Evolutionary conservation across 1,140 invertebrate genomes (phyloP).

Genomic region (Holcopasites calliopsidis): DNA sequence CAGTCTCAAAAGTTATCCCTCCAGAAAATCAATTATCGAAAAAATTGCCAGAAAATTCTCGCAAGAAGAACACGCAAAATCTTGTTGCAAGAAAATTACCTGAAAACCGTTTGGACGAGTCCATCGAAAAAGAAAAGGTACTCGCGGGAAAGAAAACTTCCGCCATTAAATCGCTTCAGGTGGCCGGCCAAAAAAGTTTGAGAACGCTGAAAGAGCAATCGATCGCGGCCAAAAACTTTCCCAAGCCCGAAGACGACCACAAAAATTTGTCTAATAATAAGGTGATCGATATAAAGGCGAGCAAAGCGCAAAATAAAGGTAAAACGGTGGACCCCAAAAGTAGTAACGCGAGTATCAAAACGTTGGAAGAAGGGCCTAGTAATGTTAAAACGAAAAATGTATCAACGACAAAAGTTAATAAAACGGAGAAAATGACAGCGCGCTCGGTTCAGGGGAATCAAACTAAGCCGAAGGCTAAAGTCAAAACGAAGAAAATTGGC

Average conservation of each 20-base stretch:
- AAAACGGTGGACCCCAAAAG: background rate
- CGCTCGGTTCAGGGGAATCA: background rate
- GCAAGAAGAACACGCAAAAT: background rate
- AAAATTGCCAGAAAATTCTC: background rate
- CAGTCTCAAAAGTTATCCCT: background rate
- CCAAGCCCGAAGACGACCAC: background rate
- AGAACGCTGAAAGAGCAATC: slow-evolving; percentile 5
- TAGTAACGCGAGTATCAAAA: background rate
- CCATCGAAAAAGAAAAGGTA: background rate
- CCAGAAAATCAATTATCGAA: background rate
- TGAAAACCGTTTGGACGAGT: background rate
- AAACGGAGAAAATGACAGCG: background rate
- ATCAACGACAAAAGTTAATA: background rate
- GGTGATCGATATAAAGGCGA: background rate
- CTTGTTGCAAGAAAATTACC: background rate
- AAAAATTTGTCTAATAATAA: background rate
- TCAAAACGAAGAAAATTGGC: slow-evolving; percentile 1
- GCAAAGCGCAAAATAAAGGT: background rate
- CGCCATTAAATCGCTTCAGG: background rate
- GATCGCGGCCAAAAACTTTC: background rate
- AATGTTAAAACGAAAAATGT: background rate
- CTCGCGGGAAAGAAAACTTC: background rate
- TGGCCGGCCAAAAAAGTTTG: background rate
- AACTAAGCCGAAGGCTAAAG: background rate
- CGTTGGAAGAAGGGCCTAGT: background rate